These are phyloP conservation scores for Chrysodeixis includens DNA, from an alignment of 2,888 invertebrate genomes.

Conservation along the genomic window DNA sequence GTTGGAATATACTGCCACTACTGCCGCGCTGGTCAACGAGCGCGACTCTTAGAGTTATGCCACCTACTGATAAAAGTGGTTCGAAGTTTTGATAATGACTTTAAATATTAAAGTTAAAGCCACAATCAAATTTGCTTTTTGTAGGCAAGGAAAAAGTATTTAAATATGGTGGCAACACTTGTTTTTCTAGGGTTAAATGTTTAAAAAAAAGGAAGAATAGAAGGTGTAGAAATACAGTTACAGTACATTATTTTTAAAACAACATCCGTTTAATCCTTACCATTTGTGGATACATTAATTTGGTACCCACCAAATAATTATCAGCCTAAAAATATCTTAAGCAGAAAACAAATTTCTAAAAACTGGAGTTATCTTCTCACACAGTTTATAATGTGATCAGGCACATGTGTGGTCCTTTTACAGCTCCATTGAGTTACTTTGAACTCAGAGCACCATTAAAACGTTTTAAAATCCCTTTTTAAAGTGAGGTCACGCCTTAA, in stretches of 20 bases:
- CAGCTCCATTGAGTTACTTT: slow-evolving; percentile 50
- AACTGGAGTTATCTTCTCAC: slow-evolving; percentile 26
- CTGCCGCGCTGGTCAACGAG: neutral
- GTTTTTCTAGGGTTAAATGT: too few species aligned
- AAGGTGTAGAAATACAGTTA: too few species aligned
- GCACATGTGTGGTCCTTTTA: slow-evolving; percentile 44
- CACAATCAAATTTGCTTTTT: too few species aligned
- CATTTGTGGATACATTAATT: too few species aligned
- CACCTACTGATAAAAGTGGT: too few species aligned
- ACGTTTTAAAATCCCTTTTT: slow-evolving; percentile 54
- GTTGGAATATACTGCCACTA: neutral
- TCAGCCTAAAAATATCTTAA: neutral
- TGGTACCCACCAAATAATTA: too few species aligned
- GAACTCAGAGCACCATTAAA: slow-evolving; percentile 53
- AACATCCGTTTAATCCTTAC: too few species aligned
- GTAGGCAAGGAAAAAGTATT: too few species aligned
- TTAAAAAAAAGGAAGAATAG: too few species aligned
- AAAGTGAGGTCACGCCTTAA: slow-evolving; percentile 53
- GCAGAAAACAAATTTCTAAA: slow-evolving; percentile 24
- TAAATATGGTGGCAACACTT: too few species aligned
- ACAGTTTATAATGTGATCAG: slow-evolving; percentile 46
- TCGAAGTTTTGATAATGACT: neutral
- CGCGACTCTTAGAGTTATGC: neutral
- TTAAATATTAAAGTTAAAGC: neutral
- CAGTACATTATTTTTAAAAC: too few species aligned